Evolutionary conservation across 1,140 invertebrate genomes (phyloP), one percentile per base, ranked within the genome.

Genomic region (Mamestra configurata): DNA sequence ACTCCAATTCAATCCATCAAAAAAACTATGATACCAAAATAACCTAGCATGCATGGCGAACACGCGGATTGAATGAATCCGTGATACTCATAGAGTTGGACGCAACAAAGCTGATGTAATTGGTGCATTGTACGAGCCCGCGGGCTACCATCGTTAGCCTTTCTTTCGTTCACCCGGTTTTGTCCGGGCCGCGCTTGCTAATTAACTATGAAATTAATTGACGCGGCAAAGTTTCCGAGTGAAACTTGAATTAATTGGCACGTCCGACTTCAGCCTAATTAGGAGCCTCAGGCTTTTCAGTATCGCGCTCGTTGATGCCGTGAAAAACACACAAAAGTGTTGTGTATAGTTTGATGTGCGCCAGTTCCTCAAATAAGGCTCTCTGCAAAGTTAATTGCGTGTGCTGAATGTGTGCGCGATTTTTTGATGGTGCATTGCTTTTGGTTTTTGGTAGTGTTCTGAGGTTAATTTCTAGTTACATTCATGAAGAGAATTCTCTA

Each of bases 201-300:
- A 94, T 94, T 94, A 94, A 93, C 92, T 94, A 93, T 93, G 93
- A 94, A 94, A 94, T 94, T 94, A 94, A 94, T 94, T 94, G 93
- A 94, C 92, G 93, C 91, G 89, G 93, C 91, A 92, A 94, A 94
- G 90, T 94, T 94, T 93, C 92, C 90, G 92, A 93, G 90, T 91
- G 92, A 94, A 94, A 94, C 93, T 94, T 94, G 93, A 94, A 93
- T 94, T 94, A 94, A 94, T 94, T 94, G 93, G 92, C 92, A 93
- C 89, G 92, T 94, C 92, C 91, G 92, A 93, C 92, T 93, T 91
- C 92, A 91, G 92, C 92, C 93, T 94, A 94, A 94, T 94, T 94
- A 94, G 93, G 89, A 90, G 93, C 90, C 91, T 86, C 88, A 89
- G 92, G 91, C 91, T 93, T 94, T 94, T 93, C 91, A 93, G 89